These are phyloP conservation scores for Ctenochaetus hawaiiensis DNA, from an alignment of 2,797 vertebrate genomes.

Conservation along the genomic window DNA sequence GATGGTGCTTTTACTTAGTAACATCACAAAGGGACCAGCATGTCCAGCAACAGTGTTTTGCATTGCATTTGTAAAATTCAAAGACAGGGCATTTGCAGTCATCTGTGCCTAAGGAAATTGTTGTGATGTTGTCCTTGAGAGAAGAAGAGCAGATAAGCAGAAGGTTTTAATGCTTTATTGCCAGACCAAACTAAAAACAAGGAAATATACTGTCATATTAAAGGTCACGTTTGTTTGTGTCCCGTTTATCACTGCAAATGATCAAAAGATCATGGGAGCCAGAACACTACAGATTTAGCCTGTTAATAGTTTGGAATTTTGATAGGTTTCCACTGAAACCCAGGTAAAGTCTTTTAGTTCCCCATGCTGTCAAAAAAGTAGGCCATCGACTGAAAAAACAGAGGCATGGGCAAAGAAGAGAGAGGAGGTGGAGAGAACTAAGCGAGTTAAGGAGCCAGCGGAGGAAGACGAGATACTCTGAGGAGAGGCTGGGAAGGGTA, in stretches of 20 bases:
- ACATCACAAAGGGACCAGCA: neutral
- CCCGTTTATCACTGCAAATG: neutral
- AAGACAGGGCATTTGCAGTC: slow-evolving; percentile 52
- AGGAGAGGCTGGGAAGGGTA: slow-evolving; percentile 28
- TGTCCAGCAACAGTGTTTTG: slow-evolving; percentile 34
- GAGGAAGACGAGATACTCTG: slow-evolving; percentile 54
- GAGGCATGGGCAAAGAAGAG: slow-evolving; percentile 28
- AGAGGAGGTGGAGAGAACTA: slow-evolving; percentile 59
- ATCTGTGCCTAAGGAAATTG: neutral
- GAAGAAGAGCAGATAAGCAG: neutral
- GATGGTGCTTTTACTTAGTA: neutral
- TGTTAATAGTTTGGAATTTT: slow-evolving; percentile 22
- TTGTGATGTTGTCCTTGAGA: neutral
- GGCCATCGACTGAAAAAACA: slow-evolving; percentile 68
- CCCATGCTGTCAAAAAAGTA: slow-evolving; percentile 72
- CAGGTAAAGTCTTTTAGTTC: slow-evolving; percentile 46
- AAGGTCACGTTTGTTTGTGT: slow-evolving; percentile 8
- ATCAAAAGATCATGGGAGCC: neutral
- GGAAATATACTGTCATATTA: neutral
- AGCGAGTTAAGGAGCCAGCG: slow-evolving; percentile 33
- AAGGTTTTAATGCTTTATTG: neutral
- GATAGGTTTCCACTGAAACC: slow-evolving; percentile 45
- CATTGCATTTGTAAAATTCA: slow-evolving; percentile 59
- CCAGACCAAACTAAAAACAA: neutral
- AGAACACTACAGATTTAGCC: neutral